Evolutionary conservation across 2,888 invertebrate species (phyloP), one percentile per base, ranked within the genome.

Genomic region (Pseudococcus jackbeardsleyi): DNA sequence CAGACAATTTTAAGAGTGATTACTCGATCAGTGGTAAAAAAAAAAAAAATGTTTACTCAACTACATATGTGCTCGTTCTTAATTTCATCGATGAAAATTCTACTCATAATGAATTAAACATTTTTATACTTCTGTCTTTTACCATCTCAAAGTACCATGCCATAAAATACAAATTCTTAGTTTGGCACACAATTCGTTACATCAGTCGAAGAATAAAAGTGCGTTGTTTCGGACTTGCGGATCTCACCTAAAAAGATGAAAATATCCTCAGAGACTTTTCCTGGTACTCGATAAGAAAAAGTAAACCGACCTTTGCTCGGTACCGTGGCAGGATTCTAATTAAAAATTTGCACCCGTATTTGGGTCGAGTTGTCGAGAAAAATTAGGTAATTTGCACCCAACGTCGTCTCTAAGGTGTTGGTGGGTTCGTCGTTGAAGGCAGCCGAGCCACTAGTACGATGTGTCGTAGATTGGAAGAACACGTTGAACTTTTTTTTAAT

Each of bases 401-500:
- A 59, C n/a, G 19, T 19, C 19, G 59, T 59, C 59, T 59, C 59
- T 59, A 59, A 59, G 59, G 59, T 59, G 59, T 59, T 19, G 19
- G 19, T 19, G 19, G 59, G 59, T 59, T 19, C 19, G 9, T 19
- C 19, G n/a, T n/a, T 59, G 19, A 59, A 59, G 19, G 59, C 50
- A 50, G 6, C 6, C 7, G 19, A 8, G 59, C 59, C 54, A 59
- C 59, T 5, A n/a, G 59, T 59, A 6, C 59, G 12, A 19, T 15
- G 50, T 17, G 50, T 50, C 50, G 50, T 50, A 50, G 50, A 50
- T 50, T 50, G 50, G 15, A 50, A 50, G 50, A 50, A 50, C 50
- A 17, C 50, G 50, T 50, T 50, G 50, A 50, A 50, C 50, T 59
- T 59, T 19, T 19, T 54, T 59, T 59, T 72, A 72, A 72, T 72